Evolutionary conservation across 2,888 invertebrate species (phyloP), one percentile per base, ranked within the genome.

Genomic region (Sphaerophoria rueppellii): DNA sequence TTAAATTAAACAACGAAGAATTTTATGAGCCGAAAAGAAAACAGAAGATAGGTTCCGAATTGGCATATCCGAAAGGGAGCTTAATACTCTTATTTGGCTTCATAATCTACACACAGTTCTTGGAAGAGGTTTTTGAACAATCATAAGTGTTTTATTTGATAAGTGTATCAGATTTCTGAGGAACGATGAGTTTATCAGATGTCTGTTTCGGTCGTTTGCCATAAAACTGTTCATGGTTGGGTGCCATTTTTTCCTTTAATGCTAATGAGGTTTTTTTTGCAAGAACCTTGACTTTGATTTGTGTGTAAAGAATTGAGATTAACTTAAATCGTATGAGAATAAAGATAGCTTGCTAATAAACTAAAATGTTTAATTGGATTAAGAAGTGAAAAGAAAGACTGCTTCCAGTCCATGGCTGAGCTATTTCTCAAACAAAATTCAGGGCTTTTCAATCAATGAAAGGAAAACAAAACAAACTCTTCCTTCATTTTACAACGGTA

Each of bases 1-100:
- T 57, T 74, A 74, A 75, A 79, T 79, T 79, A 75, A 83, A 75
- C 67, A 71, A 65, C 71, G 60, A 43, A 57, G 55, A 60, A 60
- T 40, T 79, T 71, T 65, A 83, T 83, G 67, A 79, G 71, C 74
- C 75, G 50, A 43, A 77, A 72, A 77, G 35, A 55, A 32, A 16
- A 24, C 7, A n/a, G 14, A 50, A 40, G 35, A 4, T 14, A 14
- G 14, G 14, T 58, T 11, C 4, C 14, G 6, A 58, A 58, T 58
- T 58, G 58, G 40, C 58, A 40, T 40, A 40, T 40, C 40, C 11
- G 40, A 58, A 58, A 24, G 16, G 1, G 5, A 4, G 58, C 37
- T 40, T 40, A 58, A 16, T 34, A 37, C 16, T 58, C 12, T 58
- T 4, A 16, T 35, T 14, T 57, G 40, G 11, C 1, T 37, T n/a